Percentiles rank a stretch among this genome's conserved stretches.
These are phyloP conservation scores for Cotesia glomerata DNA, from an alignment of 1,140 invertebrate species.

Conservation along the genomic window DNA sequence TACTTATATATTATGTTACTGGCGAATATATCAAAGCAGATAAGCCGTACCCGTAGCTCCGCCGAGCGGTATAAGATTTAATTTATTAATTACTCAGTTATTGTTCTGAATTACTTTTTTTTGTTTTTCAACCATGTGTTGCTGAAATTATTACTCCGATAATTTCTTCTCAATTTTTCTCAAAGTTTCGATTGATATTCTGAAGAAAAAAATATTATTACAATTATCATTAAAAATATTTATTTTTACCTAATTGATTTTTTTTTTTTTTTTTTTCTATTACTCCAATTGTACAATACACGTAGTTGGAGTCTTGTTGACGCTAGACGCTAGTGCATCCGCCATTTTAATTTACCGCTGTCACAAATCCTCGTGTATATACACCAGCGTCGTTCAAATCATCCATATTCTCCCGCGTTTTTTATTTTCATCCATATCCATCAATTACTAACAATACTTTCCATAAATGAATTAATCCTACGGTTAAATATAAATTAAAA, in stretches of 20 bases:
- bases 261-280: neutral
- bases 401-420: neutral
- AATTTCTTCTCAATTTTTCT: too few species aligned
- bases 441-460: neutral
- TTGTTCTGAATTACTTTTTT: too few species aligned
- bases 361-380: neutral
- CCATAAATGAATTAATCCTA: too few species aligned
- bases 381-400: conserved; percentile 11
- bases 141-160: too few species aligned
- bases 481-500: too few species aligned
- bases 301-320: neutral
- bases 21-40: neutral
- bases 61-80: too few species aligned
- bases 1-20: conserved; percentile 7
- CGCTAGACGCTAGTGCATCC: neutral
- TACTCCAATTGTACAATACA: neutral
- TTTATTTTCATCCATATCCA: neutral
- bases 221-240: too few species aligned
- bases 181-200: too few species aligned
- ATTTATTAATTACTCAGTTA: too few species aligned
- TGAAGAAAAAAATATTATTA: too few species aligned
- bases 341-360: conserved; percentile 6
- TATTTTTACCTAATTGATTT: neutral
- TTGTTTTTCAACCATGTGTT: too few species aligned
- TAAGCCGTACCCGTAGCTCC: neutral